These are phyloP conservation scores for Polypedilum vanderplanki DNA, from an alignment of 1,140 invertebrate genomes.

Conservation along the genomic window DNA sequence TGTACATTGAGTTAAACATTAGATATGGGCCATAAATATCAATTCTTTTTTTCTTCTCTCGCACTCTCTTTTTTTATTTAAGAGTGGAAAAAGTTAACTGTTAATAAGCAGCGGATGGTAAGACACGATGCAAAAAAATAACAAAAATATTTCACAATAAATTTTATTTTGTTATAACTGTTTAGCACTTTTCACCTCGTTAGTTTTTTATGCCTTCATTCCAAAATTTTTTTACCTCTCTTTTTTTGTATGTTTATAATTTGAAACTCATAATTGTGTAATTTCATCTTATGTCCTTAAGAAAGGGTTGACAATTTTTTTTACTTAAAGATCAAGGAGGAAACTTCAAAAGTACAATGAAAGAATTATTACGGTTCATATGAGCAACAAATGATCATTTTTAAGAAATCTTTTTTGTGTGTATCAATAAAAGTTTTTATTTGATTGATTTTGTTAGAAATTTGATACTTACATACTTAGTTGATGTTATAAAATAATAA, in stretches of 20 bases:
- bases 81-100: not conserved
- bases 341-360: not conserved
- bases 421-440: too few relatives aligned
- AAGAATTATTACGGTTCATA: not conserved
- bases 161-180: conserved; percentile 8
- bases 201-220: not conserved
- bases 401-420: too few relatives aligned
- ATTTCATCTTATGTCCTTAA: not conserved
- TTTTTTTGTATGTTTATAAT: not conserved
- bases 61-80: not conserved
- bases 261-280: conserved; percentile 16
- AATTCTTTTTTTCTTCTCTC: conserved; percentile 16
- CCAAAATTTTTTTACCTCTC: not conserved
- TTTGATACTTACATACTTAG: too few relatives aligned
- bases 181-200: conserved; percentile 21
- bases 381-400: conserved; percentile 6
- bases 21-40: conserved; percentile 26
- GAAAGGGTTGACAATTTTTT: not conserved
- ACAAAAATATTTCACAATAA: not conserved
- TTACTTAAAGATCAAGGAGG: not conserved
- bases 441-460: too few relatives aligned
- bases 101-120: conserved; percentile 22
- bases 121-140: not conserved
- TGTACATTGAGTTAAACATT: conserved; percentile 13
- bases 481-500: too few relatives aligned